These are phyloP conservation scores for Lutjanus erythropterus DNA, from an alignment of 2,113 vertebrate species.

Conservation along the genomic window DNA sequence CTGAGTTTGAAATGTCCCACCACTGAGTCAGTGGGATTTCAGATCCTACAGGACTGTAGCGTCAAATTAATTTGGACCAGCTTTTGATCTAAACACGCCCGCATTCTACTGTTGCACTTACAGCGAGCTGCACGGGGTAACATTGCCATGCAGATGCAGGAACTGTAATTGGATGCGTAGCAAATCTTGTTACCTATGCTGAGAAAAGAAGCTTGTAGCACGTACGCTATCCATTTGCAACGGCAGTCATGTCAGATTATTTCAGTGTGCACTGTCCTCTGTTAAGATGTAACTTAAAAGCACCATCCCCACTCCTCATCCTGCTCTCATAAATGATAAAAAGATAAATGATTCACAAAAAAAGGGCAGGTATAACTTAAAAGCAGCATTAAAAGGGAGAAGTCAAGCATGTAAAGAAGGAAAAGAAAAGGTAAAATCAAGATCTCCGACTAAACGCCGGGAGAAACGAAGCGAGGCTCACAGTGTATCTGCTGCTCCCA, in stretches of 20 bases:
- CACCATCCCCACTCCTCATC: not conserved
- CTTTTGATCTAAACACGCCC: constrained; percentile 12
- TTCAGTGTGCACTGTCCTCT: not conserved
- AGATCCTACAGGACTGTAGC: not conserved
- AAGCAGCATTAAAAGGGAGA: constrained; percentile 20
- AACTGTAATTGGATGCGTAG: constrained; percentile 24
- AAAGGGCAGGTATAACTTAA: not conserved
- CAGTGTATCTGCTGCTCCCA: constrained; percentile 45
- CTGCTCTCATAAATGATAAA: not conserved
- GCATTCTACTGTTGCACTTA: not conserved
- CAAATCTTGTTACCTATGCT: constrained; percentile 18
- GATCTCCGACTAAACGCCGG: constrained; percentile 9
- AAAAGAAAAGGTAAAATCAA: constrained; percentile 41
- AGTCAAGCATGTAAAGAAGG: constrained; percentile 21
- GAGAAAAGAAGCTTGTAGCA: not conserved
- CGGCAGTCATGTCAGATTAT: constrained; percentile 13
- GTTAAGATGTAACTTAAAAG: constrained; percentile 16
- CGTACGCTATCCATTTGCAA: not conserved
- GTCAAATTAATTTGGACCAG: not conserved
- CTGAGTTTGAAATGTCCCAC: not conserved
- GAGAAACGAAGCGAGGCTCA: constrained; percentile 47
- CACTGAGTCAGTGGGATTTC: not conserved
- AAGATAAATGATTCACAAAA: constrained; percentile 16
- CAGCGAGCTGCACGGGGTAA: not conserved
- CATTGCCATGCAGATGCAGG: not conserved